These are phyloP conservation scores for Gorsachius magnificus DNA, from an alignment of 2,797 vertebrate species.

Conservation along the genomic window DNA sequence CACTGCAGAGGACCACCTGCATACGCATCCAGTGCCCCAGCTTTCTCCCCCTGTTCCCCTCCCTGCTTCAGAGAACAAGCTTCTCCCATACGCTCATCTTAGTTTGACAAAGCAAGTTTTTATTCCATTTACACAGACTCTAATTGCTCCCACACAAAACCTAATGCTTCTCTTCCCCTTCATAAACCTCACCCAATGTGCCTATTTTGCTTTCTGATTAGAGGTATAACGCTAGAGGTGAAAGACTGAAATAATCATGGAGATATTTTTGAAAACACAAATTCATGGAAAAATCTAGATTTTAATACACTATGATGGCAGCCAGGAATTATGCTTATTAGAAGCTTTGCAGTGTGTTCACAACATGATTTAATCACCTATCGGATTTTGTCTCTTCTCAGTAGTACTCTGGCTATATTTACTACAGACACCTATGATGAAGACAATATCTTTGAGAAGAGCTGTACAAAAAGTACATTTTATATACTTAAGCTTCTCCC, in stretches of 20 bases:
- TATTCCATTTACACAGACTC: slow-evolving; percentile 28
- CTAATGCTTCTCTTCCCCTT: neutral
- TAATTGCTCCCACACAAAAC: slow-evolving; percentile 2
- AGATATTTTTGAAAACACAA: slow-evolving; percentile 41
- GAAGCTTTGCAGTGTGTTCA: slow-evolving; percentile 36
- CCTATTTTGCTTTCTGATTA: slow-evolving; percentile 30
- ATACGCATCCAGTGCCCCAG: neutral
- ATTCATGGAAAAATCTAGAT: slow-evolving; percentile 6
- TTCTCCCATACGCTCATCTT: neutral
- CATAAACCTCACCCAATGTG: neutral
- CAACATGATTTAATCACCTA: slow-evolving; percentile 47
- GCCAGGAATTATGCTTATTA: slow-evolving; percentile 60
- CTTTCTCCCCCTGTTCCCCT: neutral
- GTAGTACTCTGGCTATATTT: slow-evolving; percentile 43
- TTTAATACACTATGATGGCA: slow-evolving; percentile 52
- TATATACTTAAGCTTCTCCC: slow-evolving; percentile 41
- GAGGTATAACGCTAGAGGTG: neutral
- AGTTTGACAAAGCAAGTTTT: slow-evolving; percentile 13
- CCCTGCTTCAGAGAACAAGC: neutral
- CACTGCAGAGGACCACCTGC: neutral
- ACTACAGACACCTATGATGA: slow-evolving; percentile 36
- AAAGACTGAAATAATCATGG: slow-evolving; percentile 42
- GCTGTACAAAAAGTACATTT: slow-evolving; percentile 64
- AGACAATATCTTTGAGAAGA: slow-evolving; percentile 57
- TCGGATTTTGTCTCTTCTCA: slow-evolving; percentile 4